Conservation (phyloP, 2,888 invertebrate genomes). For the Temnothorax unifasciatus region DNA sequence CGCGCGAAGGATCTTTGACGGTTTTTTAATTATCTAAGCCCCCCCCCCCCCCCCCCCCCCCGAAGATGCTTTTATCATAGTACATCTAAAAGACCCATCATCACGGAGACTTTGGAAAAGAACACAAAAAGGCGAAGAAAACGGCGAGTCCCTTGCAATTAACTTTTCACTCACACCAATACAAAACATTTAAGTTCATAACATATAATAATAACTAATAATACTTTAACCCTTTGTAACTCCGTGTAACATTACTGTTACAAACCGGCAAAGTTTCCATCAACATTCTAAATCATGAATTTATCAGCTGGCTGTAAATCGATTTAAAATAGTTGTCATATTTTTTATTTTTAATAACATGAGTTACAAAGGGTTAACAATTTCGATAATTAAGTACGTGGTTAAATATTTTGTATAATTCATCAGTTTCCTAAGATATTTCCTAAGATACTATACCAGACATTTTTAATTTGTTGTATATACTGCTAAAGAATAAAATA, state of each 20-base stretch:
- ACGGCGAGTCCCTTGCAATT: neutral
- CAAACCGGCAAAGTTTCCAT: too few species aligned
- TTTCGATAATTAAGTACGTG: neutral
- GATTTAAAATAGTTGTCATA: too few species aligned
- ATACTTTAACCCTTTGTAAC: too few species aligned
- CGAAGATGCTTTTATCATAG: neutral
- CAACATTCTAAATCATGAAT: too few species aligned
- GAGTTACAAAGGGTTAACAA: too few species aligned
- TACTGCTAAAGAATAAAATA: too few species aligned
- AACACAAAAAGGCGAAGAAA: neutral
- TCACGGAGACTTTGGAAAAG: neutral
- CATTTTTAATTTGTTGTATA: too few species aligned
- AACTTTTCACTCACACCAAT: neutral
- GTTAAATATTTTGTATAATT: neutral
- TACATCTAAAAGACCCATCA: neutral
- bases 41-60: too few species aligned
- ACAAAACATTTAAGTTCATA: neutral
- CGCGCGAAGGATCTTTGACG: neutral
- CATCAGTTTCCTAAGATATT: neutral
- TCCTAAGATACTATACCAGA: too few species aligned
- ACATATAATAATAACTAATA: neutral
- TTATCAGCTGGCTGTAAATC: too few species aligned
- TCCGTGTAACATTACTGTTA: too few species aligned
- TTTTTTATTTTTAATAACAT: too few species aligned
- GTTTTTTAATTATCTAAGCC: neutral